A percentile compares a stretch with the other conserved stretches of the same genome.
These are phyloP conservation scores for Episyrphus balteatus DNA, from an alignment of 1,140 invertebrate species.

Conservation along the genomic window DNA sequence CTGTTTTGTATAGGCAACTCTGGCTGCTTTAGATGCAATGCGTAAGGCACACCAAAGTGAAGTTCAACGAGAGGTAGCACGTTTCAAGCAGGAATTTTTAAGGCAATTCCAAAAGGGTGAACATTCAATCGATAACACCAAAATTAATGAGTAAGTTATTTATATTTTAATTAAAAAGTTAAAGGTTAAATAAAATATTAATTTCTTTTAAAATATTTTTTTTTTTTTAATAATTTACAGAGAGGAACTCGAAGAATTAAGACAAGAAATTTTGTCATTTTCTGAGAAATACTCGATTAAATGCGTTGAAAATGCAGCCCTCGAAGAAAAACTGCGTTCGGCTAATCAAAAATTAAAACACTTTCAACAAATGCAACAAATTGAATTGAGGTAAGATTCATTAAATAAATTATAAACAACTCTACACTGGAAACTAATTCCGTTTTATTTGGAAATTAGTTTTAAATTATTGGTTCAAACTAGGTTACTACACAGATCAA, in stretches of 20 bases:
- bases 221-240: constrained; percentile 36
- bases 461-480: not conserved
- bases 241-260: constrained; percentile 73
- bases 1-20: constrained; percentile 45
- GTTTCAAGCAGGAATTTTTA: constrained; percentile 78
- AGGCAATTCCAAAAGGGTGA: constrained; percentile 52
- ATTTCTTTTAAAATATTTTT: not conserved
- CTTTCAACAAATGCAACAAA: constrained; percentile 58
- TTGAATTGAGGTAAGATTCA: constrained; percentile 50
- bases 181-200: not conserved
- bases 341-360: constrained; percentile 66
- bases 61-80: constrained; percentile 73
- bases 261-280: constrained; percentile 72
- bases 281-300: constrained; percentile 86
- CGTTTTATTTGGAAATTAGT: constrained; percentile 6
- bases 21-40: constrained; percentile 81
- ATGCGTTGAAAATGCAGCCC: constrained; percentile 75
- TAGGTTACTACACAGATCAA: no score
- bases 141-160: constrained; percentile 30
- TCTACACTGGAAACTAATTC: no score
- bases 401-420: not conserved
- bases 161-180: not conserved
- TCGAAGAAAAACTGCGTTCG: constrained; percentile 70
- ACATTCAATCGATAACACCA: constrained; percentile 21
- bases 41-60: constrained; percentile 86